Base-by-base conservation (phyloP, 23 tunicate species). In the Clavelina lepadiformis region DNA sequence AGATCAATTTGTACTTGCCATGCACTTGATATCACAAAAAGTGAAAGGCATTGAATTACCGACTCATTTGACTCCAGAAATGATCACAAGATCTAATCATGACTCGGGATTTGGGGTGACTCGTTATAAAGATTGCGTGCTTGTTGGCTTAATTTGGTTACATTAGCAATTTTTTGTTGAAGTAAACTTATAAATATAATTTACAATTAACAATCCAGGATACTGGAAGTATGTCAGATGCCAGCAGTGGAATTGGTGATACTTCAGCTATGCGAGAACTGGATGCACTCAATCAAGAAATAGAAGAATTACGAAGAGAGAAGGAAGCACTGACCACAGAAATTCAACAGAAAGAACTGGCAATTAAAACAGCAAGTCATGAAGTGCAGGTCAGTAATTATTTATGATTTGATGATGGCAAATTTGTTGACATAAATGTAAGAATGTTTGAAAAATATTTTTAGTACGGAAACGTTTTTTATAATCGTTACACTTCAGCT, bases 1-100 rank as follows among this genome's bases (percentile, higher is more conserved):
- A 35, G 92, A 82, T 54, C 99, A 94, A 49, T 94, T 94, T 75
- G 75, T 94, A 22, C 65, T 94, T 33, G 99, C 99, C 25, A 94
- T 94, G 99, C 99, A 94, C 51, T 61, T 94, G 5, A 89, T 89
- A 32, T 66, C 79, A 36, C 89, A 81, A 58, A 89, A 77, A 51
- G 89, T 89, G 0, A 89, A 89, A 67, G 97, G 97, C 1, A 35
- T 81, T 27, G 97, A 89, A 33, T 55, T 89, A 3, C 97, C 97
- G 1, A 58, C 65, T 1, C 89, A 81, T 56, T 31, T 89, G 0
- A 68, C 97, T 20, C 65, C 83, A 29, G 89, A 89, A 24, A 75
- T 77, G 84, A 22, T 81, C 7, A 32, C 68, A 1, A 64, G 59
- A 46, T 26, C 61, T 37, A 65, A 72, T 31, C 66, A 61, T 65